Percentiles rank a stretch among this genome's conserved stretches.
Conservation (phyloP, 2,888 invertebrate species). For the Elaeidobius kamerunicus region DNA sequence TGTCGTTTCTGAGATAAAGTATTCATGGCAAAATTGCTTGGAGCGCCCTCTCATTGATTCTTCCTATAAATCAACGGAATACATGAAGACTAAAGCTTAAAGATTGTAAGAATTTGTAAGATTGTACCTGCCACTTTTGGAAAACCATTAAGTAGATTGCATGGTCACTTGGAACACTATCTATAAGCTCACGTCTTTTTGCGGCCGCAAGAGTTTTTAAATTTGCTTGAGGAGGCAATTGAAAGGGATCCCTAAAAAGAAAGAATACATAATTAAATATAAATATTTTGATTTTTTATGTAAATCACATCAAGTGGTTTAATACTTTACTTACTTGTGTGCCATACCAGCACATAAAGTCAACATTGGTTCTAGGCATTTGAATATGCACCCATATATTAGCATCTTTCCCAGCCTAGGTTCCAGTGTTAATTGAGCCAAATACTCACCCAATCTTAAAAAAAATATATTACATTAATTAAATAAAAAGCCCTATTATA, state of each 20-base stretch:
- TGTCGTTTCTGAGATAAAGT: constrained; percentile 73
- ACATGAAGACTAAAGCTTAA: too few relatives aligned
- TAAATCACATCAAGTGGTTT: too few relatives aligned
- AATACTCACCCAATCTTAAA: constrained; percentile 68
- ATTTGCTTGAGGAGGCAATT: constrained; percentile 66
- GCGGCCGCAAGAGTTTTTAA: constrained; percentile 61
- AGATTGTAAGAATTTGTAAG: too few relatives aligned
- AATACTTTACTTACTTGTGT: constrained; percentile 61
- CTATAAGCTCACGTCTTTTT: constrained; percentile 66
- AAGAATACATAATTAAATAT: too few relatives aligned
- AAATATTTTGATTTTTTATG: too few relatives aligned
- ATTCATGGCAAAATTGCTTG: constrained; percentile 68
- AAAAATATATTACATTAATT: too few relatives aligned
- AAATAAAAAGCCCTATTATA: too few relatives aligned
- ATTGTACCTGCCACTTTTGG: constrained; percentile 56
- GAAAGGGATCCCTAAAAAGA: constrained; percentile 65
- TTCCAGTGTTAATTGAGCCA: constrained; percentile 89
- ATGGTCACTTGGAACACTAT: constrained; percentile 84
- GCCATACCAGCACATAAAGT: constrained; percentile 88
- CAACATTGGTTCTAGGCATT: constrained; percentile 89
- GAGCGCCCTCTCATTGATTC: constrained; percentile 62
- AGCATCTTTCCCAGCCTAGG: constrained; percentile 91
- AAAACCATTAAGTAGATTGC: constrained; percentile 80
- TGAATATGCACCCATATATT: constrained; percentile 82
- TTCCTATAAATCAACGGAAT: constrained; percentile 44